Percentiles rank a stretch among this genome's conserved stretches.
Conservation (phyloP, 1,140 invertebrate genomes). For the Drosophila melanogaster region Release_6_plus_ISO1_MT NT_033777.3:4510001-4510500, state of each 20-base stretch:
- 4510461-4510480: slow-evolving; percentile 43
- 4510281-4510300: background rate
- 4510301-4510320: slow-evolving; percentile 6
- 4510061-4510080: slow-evolving; percentile 29
- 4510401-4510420: slow-evolving; percentile 38
- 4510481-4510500: slow-evolving; percentile 61
- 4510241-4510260: slow-evolving; percentile 58
- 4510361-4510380: background rate
- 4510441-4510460: slow-evolving; percentile 40
- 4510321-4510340: slow-evolving; percentile 20
- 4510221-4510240: slow-evolving; percentile 66
- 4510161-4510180: slow-evolving; percentile 34
- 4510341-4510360: slow-evolving; percentile 9
- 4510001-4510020: slow-evolving; percentile 2
- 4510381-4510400: background rate
- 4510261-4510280: slow-evolving; percentile 28
- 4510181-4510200: slow-evolving; percentile 16
- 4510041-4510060: slow-evolving; percentile 8
- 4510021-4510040: slow-evolving; percentile 28
- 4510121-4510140: slow-evolving; percentile 56
- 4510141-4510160: slow-evolving; percentile 4
- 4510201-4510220: slow-evolving; percentile 3
- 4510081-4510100: slow-evolving; percentile 42
- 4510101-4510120: slow-evolving; percentile 9
- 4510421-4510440: slow-evolving; percentile 39